Base-by-base conservation (phyloP, 2,888 invertebrate genomes). In the Drosophila quasianomalipes region DNA sequence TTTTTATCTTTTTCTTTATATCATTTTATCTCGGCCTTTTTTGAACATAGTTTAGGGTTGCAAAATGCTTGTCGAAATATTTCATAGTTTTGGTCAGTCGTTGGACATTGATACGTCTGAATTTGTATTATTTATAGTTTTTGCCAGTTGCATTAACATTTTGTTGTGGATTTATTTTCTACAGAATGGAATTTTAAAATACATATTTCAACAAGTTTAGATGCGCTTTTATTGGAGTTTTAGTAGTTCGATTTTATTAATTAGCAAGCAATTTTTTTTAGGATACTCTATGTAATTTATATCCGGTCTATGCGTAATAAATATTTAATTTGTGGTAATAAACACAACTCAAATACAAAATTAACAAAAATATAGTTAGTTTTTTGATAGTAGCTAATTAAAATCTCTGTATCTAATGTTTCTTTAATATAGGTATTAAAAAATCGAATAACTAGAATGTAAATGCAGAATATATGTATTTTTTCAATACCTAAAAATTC, bases 121-220 rank as follows among this genome's bases (percentile, higher is more conserved):
- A 58, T 58, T 68, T 68, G 7, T 49, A 41, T 59, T 44, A 35
- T 58, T 41, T 31, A 12, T 33, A 59, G n/a, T 59, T 31, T 62
- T 26, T 33, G 3, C 16, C 35, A 49, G 30, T 53, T 49, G 7
- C 28, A 30, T 57, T 61, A 33, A 12, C 33, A 10, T 44, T 70
- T 41, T 35, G 30, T 37, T 49, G 33, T 51, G 52, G 28, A 22
- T 28, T 28, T 28, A n/a, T 7, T 28, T 39, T 28, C 19, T 19
- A 12, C 4, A 0, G 2, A 39, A 22, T 44, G 22, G 26, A 51
- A 65, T 70, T 63, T 61, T 37, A 53, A 53, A 73, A 57, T 58
- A 49, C 55, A 55, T 33, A 35, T 64, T 74, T 84, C 58, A 78
- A 65, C 79, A 59, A 79, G 70, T 68, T 70, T 70, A 82, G 76